These are phyloP conservation scores for Lycaon pictus DNA, from an alignment of 2,113 vertebrate species.

Conservation along the genomic window DNA sequence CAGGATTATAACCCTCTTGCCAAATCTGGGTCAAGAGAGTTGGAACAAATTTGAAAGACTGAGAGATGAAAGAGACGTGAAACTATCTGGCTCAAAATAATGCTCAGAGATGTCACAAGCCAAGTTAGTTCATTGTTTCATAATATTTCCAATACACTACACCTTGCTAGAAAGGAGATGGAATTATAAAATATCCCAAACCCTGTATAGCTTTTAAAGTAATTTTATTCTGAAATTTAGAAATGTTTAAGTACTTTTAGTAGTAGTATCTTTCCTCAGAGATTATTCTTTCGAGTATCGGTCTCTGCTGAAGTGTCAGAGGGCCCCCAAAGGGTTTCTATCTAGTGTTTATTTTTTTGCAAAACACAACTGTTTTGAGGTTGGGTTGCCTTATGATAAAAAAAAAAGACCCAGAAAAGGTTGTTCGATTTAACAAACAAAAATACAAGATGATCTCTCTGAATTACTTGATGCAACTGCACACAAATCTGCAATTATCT, in stretches of 20 bases:
- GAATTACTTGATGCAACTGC: conserved; percentile 12
- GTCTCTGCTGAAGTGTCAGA: not conserved
- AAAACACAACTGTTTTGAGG: conserved; percentile 8
- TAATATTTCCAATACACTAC: not conserved
- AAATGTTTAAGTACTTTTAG: not conserved
- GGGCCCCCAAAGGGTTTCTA: not conserved
- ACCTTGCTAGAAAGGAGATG: not conserved
- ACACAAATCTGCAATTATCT: not conserved
- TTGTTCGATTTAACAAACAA: conserved; percentile 31
- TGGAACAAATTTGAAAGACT: not conserved
- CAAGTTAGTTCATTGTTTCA: conserved; percentile 4
- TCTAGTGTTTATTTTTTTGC: not conserved
- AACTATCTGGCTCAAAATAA: not conserved
- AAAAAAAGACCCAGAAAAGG: not conserved
- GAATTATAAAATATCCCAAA: conserved; percentile 26
- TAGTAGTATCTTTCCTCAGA: conserved; percentile 21
- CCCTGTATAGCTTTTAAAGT: not conserved
- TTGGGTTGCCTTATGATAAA: not conserved
- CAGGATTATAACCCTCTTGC: not conserved
- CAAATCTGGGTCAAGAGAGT: conserved; percentile 31
- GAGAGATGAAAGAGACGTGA: not conserved
- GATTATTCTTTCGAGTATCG: conserved; percentile 7
- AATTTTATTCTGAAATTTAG: conserved; percentile 50
- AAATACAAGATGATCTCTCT: not conserved
- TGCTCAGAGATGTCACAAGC: not conserved